Base-by-base conservation (phyloP, 2,888 invertebrate species). In the Hypolimnas misippus region DNA sequence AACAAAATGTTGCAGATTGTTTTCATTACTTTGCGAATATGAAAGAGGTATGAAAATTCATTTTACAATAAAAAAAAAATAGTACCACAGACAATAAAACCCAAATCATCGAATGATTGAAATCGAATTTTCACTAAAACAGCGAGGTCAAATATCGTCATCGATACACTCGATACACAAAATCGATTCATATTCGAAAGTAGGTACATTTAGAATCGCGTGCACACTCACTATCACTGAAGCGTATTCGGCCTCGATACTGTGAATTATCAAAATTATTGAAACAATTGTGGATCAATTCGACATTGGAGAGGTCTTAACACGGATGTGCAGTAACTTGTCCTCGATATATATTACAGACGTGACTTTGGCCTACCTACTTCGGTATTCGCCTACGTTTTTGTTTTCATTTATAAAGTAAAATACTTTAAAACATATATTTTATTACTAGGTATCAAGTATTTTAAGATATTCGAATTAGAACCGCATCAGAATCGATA, bases 231-330 rank as follows among this genome's bases (percentile, higher is more conserved):
- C 50, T 61, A 65, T 65, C 63, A 2, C 44, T 17, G 33, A 57
- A 57, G 44, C 58, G 52, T 53, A 58, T 46, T 19, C 60, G 61
- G 63, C 74, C 73, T 73, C 71, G 71, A 63, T 66, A 62, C 63
- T 71, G 59, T 63, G 55, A 63, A 68, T 70, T 70, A 68, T 71
- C 69, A 63, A 69, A 64, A 66, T 70, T 70, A 69, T 70, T 67
- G 63, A 68, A 70, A 71, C 69, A 70, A 61, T 72, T 68, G 65
- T 55, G 62, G 57, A 63, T 63, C 60, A 74, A 68, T 66, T 72
- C 69, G 76, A 69, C 79, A 81, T 82, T 83, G 78, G 64, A 64
- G 63, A 64, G 76, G 76, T 82, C 83, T 84, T 82, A 77, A 73
- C 79, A 76, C 69, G 74, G 68, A 76, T 76, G 74, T 63, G 17